Evolutionary conservation across 1,140 invertebrate genomes (phyloP).

Genomic region (Bilobella aurantiaca): DNA sequence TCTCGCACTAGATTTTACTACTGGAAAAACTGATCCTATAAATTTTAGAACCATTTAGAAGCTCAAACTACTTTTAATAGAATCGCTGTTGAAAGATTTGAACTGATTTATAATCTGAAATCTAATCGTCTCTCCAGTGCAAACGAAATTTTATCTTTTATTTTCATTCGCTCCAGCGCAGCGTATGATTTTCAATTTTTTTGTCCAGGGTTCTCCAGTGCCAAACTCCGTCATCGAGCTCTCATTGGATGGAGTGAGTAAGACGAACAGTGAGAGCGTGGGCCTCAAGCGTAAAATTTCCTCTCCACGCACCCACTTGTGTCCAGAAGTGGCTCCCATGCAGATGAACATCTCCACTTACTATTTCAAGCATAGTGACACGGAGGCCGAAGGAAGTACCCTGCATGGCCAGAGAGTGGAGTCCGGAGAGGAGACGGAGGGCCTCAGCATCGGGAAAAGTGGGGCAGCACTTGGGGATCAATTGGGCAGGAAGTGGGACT

Average conservation of each 20-base stretch:
- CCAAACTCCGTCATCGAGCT: slow-evolving; percentile 32
- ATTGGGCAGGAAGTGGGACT: slow-evolving; percentile 3
- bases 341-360: slow-evolving; percentile 34
- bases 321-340: slow-evolving; percentile 7
- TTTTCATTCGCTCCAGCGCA: no score
- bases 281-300: slow-evolving; percentile 33
- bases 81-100: no score
- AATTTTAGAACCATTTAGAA: no score
- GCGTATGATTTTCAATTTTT: neutral
- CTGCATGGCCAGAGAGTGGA: neutral
- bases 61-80: no score
- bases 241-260: slow-evolving; percentile 22
- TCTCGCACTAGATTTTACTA: no score
- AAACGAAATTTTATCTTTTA: no score
- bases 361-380: slow-evolving; percentile 36
- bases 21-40: no score
- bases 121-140: neutral
- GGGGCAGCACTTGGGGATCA: neutral
- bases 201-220: slow-evolving; percentile 26
- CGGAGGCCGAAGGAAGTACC: slow-evolving; percentile 28
- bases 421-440: neutral
- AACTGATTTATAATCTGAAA: no score
- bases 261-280: slow-evolving; percentile 16
- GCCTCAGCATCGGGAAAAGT: neutral
- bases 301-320: slow-evolving; percentile 9